Conservation (phyloP, 2,888 invertebrate genomes). For the Ormyrus pomaceus region DNA sequence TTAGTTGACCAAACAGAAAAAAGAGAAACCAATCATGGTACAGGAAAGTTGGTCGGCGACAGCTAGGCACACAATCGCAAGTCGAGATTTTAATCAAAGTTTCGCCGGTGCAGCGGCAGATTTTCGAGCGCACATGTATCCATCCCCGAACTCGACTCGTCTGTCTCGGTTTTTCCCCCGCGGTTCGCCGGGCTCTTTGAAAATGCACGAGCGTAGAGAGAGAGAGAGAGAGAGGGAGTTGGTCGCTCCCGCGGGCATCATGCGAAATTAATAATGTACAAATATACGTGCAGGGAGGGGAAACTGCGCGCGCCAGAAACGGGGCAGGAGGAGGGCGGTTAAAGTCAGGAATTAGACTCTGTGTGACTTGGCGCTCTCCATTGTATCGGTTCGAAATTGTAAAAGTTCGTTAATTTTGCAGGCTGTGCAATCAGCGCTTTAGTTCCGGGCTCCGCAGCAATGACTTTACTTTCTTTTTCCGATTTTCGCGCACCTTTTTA, state of each 20-base stretch:
- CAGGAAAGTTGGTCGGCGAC: too few relatives aligned
- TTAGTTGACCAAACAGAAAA: too few relatives aligned
- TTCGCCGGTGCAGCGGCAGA: too few relatives aligned
- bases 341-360: conserved; percentile 37
- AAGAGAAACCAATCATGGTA: too few relatives aligned
- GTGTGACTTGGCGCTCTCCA: conserved; percentile 29
- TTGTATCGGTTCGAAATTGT: conserved; percentile 45
- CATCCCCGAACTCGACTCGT: too few relatives aligned
- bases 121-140: too few relatives aligned
- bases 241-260: conserved; percentile 44
- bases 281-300: conserved; percentile 31
- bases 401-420: conserved; percentile 49
- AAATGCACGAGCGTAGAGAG: conserved; percentile 48
- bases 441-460: conserved; percentile 9
- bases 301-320: not conserved
- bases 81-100: too few relatives aligned
- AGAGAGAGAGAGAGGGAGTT: not conserved
- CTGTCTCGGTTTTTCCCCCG: conserved; percentile 11
- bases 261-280: conserved; percentile 56
- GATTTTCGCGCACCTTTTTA: not conserved
- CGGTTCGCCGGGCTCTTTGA: conserved; percentile 21
- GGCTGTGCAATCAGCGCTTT: conserved; percentile 19
- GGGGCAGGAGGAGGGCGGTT: not conserved
- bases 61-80: too few relatives aligned
- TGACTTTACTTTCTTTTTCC: conserved; percentile 14